Percentiles rank a stretch among this genome's conserved stretches.
These are phyloP conservation scores for Ia io DNA, from an alignment of 2,113 vertebrate genomes.

Conservation along the genomic window DNA sequence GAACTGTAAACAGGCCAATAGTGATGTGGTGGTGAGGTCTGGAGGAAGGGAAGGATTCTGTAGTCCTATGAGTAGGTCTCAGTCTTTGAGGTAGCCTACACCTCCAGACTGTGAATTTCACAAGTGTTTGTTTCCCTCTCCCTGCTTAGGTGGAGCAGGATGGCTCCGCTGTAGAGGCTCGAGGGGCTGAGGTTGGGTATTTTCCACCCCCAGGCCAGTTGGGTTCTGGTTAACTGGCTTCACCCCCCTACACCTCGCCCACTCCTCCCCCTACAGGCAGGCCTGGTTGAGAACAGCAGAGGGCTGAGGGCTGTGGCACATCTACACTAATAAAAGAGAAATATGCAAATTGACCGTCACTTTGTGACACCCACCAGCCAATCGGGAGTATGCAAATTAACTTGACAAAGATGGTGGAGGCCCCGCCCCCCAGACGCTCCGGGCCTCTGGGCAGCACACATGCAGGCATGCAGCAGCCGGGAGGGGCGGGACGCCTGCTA, in stretches of 20 bases:
- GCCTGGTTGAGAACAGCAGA: not conserved
- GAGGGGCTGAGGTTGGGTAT: not conserved
- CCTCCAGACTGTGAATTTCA: not conserved
- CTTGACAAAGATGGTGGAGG: too few species aligned
- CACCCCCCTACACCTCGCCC: too few species aligned
- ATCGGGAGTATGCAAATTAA: too few species aligned
- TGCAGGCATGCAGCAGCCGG: too few species aligned
- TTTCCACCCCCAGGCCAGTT: too few species aligned
- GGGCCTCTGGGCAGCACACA: too few species aligned
- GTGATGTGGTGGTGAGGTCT: not conserved
- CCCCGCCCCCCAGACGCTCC: too few species aligned
- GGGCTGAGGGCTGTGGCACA: not conserved
- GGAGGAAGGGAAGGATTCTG: not conserved
- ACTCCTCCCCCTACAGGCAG: not conserved
- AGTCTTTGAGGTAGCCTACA: not conserved
- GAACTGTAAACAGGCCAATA: not conserved
- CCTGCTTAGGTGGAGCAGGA: not conserved
- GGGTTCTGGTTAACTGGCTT: not conserved
- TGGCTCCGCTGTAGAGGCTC: not conserved
- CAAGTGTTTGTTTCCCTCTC: not conserved
- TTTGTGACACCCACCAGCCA: too few species aligned
- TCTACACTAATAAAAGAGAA: too few species aligned
- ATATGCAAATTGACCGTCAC: too few species aligned
- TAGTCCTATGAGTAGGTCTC: too few species aligned
- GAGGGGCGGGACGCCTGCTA: too few species aligned